A percentile compares a stretch with the other conserved stretches of the same genome.
Evolutionary conservation across 2,888 invertebrate species (phyloP).

Genomic region (Cetonia aurata): DNA sequence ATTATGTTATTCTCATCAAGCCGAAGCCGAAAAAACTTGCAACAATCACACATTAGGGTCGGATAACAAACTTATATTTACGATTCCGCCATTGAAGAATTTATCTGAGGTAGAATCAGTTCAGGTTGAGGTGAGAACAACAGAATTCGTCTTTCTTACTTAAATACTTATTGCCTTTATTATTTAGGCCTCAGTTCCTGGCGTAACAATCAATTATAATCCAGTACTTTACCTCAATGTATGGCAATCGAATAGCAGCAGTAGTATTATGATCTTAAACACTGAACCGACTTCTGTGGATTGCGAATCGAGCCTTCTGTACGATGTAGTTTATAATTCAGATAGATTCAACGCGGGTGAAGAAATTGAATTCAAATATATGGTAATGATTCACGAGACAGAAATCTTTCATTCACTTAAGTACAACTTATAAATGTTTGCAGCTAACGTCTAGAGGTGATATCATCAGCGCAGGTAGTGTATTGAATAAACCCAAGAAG

Average conservation of each 20-base stretch:
- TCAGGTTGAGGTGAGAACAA: constrained; percentile 16
- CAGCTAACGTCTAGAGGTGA: constrained; percentile 23
- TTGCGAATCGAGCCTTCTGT: constrained; percentile 2
- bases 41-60: constrained; percentile 57
- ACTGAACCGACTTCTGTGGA: not conserved
- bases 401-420: too few species aligned
- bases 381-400: not conserved
- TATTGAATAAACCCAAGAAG: constrained; percentile 11
- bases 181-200: not conserved
- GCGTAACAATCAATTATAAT: not conserved
- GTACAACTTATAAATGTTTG: not conserved
- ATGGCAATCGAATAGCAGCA: constrained; percentile 1
- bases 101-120: not conserved
- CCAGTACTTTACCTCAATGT: not conserved
- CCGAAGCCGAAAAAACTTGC: constrained; percentile 62
- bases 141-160: too few species aligned
- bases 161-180: too few species aligned
- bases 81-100: constrained; percentile 59
- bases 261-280: constrained; percentile 12
- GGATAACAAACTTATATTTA: constrained; percentile 58
- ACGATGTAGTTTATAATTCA: constrained; percentile 14
- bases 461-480: not conserved
- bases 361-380: constrained; percentile 25
- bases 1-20: constrained; percentile 63
- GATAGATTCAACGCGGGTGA: not conserved